Evolutionary conservation across 53 echinoderm and acorn worm genomes (phyloP).

Genomic region (Echinometra lucunter): DNA sequence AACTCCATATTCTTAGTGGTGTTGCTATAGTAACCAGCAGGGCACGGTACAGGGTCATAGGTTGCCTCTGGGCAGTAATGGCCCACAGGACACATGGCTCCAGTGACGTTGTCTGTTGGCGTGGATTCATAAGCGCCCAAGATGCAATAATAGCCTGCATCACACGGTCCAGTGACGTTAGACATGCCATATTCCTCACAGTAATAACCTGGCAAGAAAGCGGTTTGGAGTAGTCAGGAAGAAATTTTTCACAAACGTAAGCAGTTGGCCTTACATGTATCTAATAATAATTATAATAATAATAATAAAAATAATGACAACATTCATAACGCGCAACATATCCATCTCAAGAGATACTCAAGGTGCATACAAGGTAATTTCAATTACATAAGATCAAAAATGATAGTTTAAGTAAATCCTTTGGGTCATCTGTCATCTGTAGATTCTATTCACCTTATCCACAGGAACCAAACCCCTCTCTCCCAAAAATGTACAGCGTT

Average conservation of each 20-base stretch:
- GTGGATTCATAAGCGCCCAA: conserved; percentile 82
- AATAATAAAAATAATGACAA: too few species aligned
- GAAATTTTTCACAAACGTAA: background rate
- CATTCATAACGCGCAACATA: too few species aligned
- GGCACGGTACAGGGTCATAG: conserved; percentile 90
- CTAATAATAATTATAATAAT: too few species aligned
- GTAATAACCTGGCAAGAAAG: conserved; percentile 77
- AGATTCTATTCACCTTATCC: too few species aligned
- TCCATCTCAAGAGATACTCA: too few species aligned
- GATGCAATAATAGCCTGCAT: conserved; percentile 91
- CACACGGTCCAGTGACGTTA: conserved; percentile 86
- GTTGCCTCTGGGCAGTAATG: conserved; percentile 92
- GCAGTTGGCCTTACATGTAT: background rate
- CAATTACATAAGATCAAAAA: too few species aligned
- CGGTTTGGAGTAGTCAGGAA: background rate
- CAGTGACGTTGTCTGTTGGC: conserved; percentile 86
- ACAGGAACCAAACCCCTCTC: too few species aligned
- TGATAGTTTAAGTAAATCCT: background rate
- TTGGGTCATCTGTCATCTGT: background rate
- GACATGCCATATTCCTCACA: conserved; percentile 86
- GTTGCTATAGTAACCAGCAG: conserved; percentile 91
- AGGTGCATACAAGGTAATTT: too few species aligned
- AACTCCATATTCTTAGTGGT: conserved; percentile 83
- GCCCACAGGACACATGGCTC: conserved; percentile 86
- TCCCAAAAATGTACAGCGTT: too few species aligned